Conservation (phyloP, 2,888 invertebrate genomes). For the Bruchidius siliquastri region DNA sequence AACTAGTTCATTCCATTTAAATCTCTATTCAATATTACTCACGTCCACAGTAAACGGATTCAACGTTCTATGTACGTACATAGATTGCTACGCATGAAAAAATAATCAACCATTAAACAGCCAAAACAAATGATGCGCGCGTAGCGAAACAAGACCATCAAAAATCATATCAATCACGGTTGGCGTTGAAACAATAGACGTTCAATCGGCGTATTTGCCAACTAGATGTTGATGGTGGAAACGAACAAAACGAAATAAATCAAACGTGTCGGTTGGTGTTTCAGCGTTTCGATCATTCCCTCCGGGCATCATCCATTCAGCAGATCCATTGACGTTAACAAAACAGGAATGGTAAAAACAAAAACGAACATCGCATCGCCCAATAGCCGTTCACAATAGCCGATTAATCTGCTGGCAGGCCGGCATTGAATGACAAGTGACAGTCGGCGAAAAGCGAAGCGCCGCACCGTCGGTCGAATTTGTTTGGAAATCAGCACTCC, state of each 20-base stretch:
- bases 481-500: conserved; percentile 23
- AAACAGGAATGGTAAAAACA: conserved; percentile 24
- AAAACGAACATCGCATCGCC: conserved; percentile 28
- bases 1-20: too few species aligned
- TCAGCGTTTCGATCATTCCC: conserved; percentile 21
- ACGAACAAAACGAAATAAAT: background rate
- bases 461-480: conserved; percentile 14
- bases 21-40: too few species aligned
- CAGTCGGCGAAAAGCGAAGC: conserved; percentile 21
- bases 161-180: conserved; percentile 30
- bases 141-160: conserved; percentile 24
- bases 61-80: too few species aligned
- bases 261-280: conserved; percentile 2
- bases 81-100: background rate
- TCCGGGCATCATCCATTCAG: background rate
- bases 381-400: conserved; percentile 35
- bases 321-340: conserved; percentile 27
- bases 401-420: conserved; percentile 33
- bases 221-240: background rate
- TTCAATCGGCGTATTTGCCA: conserved; percentile 3
- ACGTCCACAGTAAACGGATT: too few species aligned
- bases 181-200: conserved; percentile 19
- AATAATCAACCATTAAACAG: background rate
- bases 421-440: conserved; percentile 35
- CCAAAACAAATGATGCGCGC: conserved; percentile 25